Evolutionary conservation across 1,140 invertebrate species (phyloP), one percentile per base, ranked within the genome.

Genomic region (Paralvinella palmiformis): DNA sequence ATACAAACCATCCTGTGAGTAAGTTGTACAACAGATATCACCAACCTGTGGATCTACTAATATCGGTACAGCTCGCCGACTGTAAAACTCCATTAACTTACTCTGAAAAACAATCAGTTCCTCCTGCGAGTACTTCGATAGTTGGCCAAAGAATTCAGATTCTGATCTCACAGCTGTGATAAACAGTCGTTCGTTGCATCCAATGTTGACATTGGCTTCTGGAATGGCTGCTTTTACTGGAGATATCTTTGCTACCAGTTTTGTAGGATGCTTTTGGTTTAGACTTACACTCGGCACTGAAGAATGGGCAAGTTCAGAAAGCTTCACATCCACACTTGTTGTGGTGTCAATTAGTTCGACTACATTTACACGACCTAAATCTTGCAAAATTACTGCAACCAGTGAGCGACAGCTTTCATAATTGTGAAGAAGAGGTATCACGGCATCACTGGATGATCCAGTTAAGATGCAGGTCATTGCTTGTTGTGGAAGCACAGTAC

Each of bases 1-100:
- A 87, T 88, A 91, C 60, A 84, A 82, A 29, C 79, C 74, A 76
- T 89, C 88, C 61, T 81, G 82, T 63, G 84, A 84, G 65, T 85
- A 90, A 27, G 86, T 78, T 1, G 88, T 88, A 69, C 87, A 86
- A 71, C 89, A 91, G 27, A 59, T 20, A 36, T 20, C 29, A 3
- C 53, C 53, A 31, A 29, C 15, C 6, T 31, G 41, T 0, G 41
- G 24, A 27, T 6, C n/a, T 24, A 22, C 3, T 20, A 64, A 35
- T 22, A 10, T 44, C 24, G 53, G 62, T 13, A 37, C 62, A 22
- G 15, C 59, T 20, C 36, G 45, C 24, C 2, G 1, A 15, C 32
- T 31, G 31, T 64, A 64, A 31, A 29, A 41, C 24, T 57, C 35
- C 17, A 29, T 27, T 10, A 64, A 31, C n/a, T 57, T 41, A 31